These are phyloP conservation scores for Rhombomys opimus DNA, from an alignment of 2,113 vertebrate genomes.

Conservation along the genomic window DNA sequence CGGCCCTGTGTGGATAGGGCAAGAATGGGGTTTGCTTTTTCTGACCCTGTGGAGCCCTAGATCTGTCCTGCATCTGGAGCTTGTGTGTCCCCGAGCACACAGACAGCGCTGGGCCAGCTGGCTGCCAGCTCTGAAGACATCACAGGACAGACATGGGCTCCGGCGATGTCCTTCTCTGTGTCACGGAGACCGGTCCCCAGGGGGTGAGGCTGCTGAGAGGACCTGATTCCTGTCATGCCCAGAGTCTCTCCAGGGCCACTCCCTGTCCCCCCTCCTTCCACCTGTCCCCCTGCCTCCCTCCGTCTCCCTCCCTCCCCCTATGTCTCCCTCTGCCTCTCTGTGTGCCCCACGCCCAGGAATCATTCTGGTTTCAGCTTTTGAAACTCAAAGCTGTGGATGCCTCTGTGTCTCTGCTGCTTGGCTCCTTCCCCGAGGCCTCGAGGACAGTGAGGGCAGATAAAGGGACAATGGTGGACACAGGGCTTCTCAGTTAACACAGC, in stretches of 20 bases:
- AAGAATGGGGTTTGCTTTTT: background rate
- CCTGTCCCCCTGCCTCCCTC: background rate
- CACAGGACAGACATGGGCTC: background rate
- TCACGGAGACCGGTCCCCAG: background rate
- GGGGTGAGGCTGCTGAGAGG: background rate
- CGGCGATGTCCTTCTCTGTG: background rate
- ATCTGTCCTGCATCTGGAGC: background rate
- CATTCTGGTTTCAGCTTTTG: background rate
- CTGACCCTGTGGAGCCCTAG: background rate
- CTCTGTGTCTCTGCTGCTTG: background rate
- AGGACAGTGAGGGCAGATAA: background rate
- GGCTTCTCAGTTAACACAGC: background rate
- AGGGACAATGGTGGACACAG: background rate
- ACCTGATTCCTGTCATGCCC: background rate
- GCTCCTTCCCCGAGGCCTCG: background rate
- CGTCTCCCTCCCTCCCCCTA: background rate
- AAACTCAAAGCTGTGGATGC: slow-evolving; percentile 17
- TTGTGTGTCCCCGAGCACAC: background rate
- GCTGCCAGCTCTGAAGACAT: background rate
- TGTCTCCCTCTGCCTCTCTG: background rate
- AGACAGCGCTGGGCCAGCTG: background rate
- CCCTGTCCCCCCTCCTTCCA: background rate
- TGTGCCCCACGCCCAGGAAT: background rate
- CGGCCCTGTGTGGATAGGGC: background rate
- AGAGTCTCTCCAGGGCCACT: background rate